Evolutionary conservation across 2,113 vertebrate genomes (phyloP).

Genomic region (Podarcis cretensis): DNA sequence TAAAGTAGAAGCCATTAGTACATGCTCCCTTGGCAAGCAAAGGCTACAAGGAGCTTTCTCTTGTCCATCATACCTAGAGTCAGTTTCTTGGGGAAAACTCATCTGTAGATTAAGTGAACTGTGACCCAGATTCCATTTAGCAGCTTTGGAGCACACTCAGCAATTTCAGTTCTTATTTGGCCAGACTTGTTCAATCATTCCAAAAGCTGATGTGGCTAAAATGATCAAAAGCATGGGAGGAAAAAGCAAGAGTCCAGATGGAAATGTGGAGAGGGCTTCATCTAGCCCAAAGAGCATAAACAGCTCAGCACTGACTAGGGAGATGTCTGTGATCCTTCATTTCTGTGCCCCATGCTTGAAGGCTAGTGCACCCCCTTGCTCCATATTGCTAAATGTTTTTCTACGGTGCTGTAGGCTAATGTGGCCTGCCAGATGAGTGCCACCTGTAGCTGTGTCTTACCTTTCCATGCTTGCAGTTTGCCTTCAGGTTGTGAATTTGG

Average conservation of each 20-base stretch:
- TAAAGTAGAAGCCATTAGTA: background rate
- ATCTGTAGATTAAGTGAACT: background rate
- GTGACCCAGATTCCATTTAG: background rate
- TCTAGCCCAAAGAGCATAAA: background rate
- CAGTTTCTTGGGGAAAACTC: background rate
- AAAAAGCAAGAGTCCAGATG: background rate
- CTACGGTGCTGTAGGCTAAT: background rate
- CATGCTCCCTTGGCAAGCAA: background rate
- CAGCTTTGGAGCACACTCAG: background rate
- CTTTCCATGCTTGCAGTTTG: constrained; percentile 73
- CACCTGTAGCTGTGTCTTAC: background rate
- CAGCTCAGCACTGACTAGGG: background rate
- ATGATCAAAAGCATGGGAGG: background rate
- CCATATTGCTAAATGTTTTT: background rate
- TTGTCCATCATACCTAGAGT: background rate
- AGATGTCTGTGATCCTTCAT: background rate
- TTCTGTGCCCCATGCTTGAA: background rate
- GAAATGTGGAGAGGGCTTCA: background rate
- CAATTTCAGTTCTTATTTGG: background rate
- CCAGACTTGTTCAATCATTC: background rate
- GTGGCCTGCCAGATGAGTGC: too few relatives aligned
- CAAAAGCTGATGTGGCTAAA: background rate
- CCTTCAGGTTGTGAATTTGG: constrained; percentile 94
- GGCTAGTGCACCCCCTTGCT: background rate
- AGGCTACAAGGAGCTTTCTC: background rate